These are phyloP conservation scores for Saxidomus purpurata DNA, from an alignment of 1,140 invertebrate genomes.

Conservation along the genomic window DNA sequence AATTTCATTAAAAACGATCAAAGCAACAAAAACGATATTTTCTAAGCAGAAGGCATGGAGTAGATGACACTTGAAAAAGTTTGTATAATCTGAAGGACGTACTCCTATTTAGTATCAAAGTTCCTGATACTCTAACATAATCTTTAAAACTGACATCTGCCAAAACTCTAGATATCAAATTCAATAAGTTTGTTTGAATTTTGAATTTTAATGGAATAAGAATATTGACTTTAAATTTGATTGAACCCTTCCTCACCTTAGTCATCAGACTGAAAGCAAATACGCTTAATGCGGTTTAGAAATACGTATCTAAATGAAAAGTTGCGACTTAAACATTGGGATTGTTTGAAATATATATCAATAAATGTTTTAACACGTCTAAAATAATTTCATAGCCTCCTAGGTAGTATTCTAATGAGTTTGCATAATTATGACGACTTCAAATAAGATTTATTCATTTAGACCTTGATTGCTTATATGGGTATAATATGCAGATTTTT, in stretches of 20 bases:
- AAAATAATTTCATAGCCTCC: no score
- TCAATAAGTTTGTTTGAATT: conserved; percentile 22
- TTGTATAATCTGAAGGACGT: no score
- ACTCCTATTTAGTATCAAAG: no score
- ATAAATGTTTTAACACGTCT: neutral
- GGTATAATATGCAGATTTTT: no score
- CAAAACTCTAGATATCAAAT: neutral
- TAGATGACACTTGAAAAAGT: no score
- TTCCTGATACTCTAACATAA: neutral
- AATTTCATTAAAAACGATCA: no score
- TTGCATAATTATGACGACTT: no score
- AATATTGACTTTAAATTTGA: conserved; percentile 2
- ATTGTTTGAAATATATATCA: neutral
- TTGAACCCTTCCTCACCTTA: neutral
- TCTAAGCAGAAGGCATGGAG: no score
- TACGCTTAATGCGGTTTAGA: neutral
- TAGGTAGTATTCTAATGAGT: no score
- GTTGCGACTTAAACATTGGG: neutral
- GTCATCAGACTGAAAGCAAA: neutral
- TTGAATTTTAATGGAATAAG: neutral
- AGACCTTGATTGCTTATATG: no score
- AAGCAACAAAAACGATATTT: no score
- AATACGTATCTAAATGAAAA: neutral
- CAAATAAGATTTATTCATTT: no score
- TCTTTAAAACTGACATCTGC: neutral